Base-by-base conservation (phyloP, 1,140 invertebrate genomes). In the Drosophila tsacasi region DNA sequence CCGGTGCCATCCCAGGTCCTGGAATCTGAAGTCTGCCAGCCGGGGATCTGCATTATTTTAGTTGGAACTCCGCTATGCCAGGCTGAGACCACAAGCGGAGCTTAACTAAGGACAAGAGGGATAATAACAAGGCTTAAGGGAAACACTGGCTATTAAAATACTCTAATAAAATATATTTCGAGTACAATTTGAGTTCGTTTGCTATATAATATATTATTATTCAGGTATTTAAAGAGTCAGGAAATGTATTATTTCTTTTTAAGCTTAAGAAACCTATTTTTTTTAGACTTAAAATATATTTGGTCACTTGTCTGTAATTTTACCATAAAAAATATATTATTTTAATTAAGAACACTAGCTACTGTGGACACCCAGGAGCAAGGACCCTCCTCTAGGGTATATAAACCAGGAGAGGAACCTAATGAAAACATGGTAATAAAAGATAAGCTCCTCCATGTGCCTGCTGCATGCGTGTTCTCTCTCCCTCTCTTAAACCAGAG, bases 391-490 rank as follows among this genome's bases (percentile, higher is more conserved):
- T 8, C n/a, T 37, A 71, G 67, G 25, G 67, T 68, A 68, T 55
- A 54, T 23, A 42, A 55, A 60, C 75, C 52, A 76, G 58, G 52
- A 73, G 30, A 42, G 55, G 46, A 87, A 71, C 63, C 62, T 74
- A 89, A 89, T 89, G 85, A 81, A 79, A 79, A 74, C 79, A 78
- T 82, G 85, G 78, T 76, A 85, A 79, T 85, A 85, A 89, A 85
- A 89, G 85, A 89, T 89, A 89, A 89, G 79, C 84, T 67, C 62
- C 63, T 73, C 63, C 74, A 81, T 69, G 59, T 79, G 71, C 62
- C 50, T 47, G 52, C 46, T 52, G 72, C 59, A 64, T 40, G 73
- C 39, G 69, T 66, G 54, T 42, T 59, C 9, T 4, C 17, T 23
- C 52, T 30, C 21, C 39, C 5, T 39, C 52, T 21, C 9, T 23